phyloP scores from a whole-genome alignment of 2,113 vertebrate genomes.

The Taxidea taxus region DNA sequence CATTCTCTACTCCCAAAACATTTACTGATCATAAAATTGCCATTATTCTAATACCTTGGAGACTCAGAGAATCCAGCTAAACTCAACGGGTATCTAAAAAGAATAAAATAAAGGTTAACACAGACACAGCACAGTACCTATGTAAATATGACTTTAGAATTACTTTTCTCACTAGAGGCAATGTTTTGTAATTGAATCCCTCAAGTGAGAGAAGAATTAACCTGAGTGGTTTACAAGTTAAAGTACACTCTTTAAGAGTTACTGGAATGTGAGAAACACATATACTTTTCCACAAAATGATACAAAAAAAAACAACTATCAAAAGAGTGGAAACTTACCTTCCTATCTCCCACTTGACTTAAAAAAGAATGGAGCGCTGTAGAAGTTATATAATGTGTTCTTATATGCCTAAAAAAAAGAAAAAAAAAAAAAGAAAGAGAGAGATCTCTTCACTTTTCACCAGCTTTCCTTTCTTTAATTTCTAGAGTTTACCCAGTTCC shows the following conservation, averaged over 20 bases:
- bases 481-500: background rate
- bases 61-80: background rate
- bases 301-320: background rate
- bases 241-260: constrained; percentile 18
- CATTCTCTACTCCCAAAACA: background rate
- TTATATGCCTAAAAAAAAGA: background rate
- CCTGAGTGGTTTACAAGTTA: constrained; percentile 48
- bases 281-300: background rate
- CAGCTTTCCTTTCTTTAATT: background rate
- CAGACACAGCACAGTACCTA: background rate
- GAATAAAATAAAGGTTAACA: constrained; percentile 25
- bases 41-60: background rate
- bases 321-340: constrained; percentile 12
- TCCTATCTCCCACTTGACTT: background rate
- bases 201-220: constrained; percentile 55
- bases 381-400: background rate
- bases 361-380: background rate
- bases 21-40: background rate
- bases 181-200: constrained; percentile 40
- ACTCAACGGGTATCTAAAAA: constrained; percentile 7
- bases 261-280: constrained; percentile 41
- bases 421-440: too few species aligned
- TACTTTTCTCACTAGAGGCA: constrained; percentile 49
- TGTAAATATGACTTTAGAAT: constrained; percentile 44
- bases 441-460: background rate